Conservation (phyloP, 1,140 invertebrate species). For the Steinernema feltiae region DNA sequence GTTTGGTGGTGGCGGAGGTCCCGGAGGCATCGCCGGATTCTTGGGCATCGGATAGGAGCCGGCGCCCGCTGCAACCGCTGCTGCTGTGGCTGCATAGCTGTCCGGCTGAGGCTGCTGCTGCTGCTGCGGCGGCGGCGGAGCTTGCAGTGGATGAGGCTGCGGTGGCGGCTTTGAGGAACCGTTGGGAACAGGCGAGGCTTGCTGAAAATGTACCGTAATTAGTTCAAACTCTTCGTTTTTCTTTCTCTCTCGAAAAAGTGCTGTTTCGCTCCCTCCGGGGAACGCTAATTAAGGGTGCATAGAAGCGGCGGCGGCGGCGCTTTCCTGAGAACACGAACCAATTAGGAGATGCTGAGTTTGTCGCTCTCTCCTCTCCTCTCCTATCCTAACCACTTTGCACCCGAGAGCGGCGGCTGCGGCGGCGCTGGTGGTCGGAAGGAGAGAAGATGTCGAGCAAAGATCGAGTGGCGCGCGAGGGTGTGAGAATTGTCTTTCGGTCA, state of each 20-base stretch:
- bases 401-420: not conserved
- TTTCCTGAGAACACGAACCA: too few species aligned
- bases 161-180: not conserved
- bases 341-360: too few species aligned
- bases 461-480: slow-evolving; percentile 5
- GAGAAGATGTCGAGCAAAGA: not conserved
- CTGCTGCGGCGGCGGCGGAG: not conserved
- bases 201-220: slow-evolving; percentile 11
- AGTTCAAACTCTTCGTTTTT: not conserved
- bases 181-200: slow-evolving; percentile 6
- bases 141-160: not conserved
- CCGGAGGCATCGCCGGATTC: not conserved
- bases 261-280: too few species aligned
- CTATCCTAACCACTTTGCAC: not conserved
- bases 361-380: too few species aligned
- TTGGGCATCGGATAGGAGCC: slow-evolving; percentile 13
- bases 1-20: too few species aligned
- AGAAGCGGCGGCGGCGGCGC: too few species aligned
- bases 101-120: slow-evolving; percentile 1
- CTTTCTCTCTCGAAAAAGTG: too few species aligned
- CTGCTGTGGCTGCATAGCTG: slow-evolving; percentile 26
- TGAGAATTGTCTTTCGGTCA: slow-evolving; percentile 12
- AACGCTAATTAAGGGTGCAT: slow-evolving; percentile 1
- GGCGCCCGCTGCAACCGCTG: slow-evolving; percentile 21
- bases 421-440: not conserved